Conservation (phyloP, 2,113 vertebrate species). For the Rhea pennata region DNA sequence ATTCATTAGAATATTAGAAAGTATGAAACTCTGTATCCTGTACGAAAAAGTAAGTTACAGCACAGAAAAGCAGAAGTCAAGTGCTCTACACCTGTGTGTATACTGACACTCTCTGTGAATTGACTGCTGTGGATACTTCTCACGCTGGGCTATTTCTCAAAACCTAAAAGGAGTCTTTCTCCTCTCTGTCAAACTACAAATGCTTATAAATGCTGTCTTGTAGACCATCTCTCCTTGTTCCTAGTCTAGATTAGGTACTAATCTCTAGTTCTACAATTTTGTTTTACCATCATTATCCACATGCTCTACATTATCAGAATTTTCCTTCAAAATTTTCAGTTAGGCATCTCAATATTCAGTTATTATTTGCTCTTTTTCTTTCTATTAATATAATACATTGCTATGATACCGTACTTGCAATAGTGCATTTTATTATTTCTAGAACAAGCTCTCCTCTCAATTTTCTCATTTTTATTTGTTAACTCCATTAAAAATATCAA, state of each 20-base stretch:
- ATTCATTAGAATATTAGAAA: neutral
- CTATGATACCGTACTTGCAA: neutral
- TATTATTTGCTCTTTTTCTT: neutral
- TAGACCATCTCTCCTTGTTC: neutral
- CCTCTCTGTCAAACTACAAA: neutral
- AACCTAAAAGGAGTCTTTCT: neutral
- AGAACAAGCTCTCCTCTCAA: neutral
- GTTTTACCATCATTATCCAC: neutral
- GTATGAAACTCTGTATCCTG: neutral
- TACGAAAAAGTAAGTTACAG: neutral
- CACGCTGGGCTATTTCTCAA: neutral
- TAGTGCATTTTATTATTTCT: neutral
- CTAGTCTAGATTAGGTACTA: neutral
- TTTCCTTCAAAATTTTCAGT: neutral
- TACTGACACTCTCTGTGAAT: neutral
- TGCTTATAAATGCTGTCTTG: neutral
- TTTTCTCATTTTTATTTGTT: neutral
- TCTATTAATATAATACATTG: neutral
- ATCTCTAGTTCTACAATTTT: neutral
- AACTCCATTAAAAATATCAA: neutral
- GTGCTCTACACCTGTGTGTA: neutral
- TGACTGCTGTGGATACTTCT: neutral
- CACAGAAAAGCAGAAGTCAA: neutral
- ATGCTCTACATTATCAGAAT: neutral
- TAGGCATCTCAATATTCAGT: neutral